Evolutionary conservation across 2,113 vertebrate genomes (phyloP).

Genomic region (Zosterops pallidus): DNA sequence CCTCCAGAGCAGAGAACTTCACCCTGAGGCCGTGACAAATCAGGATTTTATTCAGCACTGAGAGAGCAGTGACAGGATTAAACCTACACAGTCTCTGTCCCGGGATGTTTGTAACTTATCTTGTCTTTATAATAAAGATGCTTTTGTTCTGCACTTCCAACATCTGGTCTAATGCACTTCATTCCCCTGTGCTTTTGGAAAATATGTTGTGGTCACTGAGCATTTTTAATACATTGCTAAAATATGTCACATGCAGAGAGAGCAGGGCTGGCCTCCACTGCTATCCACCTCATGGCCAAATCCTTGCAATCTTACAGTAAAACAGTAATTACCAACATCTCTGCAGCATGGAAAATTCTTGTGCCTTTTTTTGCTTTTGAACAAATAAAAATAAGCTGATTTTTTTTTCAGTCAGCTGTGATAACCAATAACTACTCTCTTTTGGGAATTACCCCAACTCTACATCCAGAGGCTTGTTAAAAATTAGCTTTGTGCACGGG

Average conservation of each 20-base stretch:
- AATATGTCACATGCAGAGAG: slow-evolving; percentile 2
- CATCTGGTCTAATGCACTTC: slow-evolving; percentile 56
- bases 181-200: slow-evolving; percentile 59
- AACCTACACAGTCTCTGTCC: background rate
- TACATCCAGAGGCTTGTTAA: background rate
- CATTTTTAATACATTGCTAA: slow-evolving; percentile 35
- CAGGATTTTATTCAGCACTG: background rate
- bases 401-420: slow-evolving; percentile 1
- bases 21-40: background rate
- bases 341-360: background rate
- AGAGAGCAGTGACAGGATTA: too few relatives aligned
- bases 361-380: background rate
- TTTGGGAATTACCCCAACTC: background rate
- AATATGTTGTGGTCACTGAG: slow-evolving; percentile 58
- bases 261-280: background rate
- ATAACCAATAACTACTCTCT: background rate
- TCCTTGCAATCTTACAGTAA: background rate
- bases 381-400: background rate
- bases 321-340: background rate
- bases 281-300: background rate
- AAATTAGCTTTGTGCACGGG: background rate
- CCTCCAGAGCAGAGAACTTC: background rate
- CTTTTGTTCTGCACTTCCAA: slow-evolving; percentile 40
- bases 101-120: background rate
- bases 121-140: background rate